A percentile compares a stretch with the other conserved stretches of the same genome.
Conservation (phyloP, 2,888 invertebrate species). For the Epiblema foenella region DNA sequence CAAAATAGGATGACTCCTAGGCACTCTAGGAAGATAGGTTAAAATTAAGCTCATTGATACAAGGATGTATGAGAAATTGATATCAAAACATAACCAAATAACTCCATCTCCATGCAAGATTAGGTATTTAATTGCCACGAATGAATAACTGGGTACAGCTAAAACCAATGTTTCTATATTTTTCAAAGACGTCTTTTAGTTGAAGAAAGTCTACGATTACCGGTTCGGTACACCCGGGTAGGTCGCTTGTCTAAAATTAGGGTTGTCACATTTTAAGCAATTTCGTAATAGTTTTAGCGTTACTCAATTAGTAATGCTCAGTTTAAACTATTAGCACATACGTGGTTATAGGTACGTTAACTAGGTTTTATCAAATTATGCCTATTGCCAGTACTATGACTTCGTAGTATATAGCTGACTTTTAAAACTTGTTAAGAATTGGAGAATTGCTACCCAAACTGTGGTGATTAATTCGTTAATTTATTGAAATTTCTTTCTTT, state of each 20-base stretch:
- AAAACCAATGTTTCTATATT: constrained; percentile 38
- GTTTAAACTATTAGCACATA: background rate
- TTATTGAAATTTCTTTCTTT: no score
- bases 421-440: no score
- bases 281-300: background rate
- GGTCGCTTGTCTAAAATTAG: constrained; percentile 28
- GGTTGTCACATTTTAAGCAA: constrained; percentile 30
- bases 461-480: no score
- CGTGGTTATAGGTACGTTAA: no score
- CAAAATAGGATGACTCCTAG: background rate
- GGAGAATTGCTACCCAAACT: no score
- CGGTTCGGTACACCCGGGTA: constrained; percentile 39
- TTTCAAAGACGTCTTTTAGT: constrained; percentile 38
- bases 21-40: no score
- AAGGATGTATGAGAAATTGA: background rate
- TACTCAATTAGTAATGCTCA: background rate
- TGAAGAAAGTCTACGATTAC: constrained; percentile 41
- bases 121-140: background rate
- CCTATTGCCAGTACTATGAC: background rate
- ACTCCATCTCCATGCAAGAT: background rate
- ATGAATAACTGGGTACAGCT: constrained; percentile 17
- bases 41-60: background rate
- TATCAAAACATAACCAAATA: background rate
- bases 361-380: background rate
- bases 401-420: background rate